Conservation (phyloP, 2,888 invertebrate genomes). For the Spicauda simplicius region DNA sequence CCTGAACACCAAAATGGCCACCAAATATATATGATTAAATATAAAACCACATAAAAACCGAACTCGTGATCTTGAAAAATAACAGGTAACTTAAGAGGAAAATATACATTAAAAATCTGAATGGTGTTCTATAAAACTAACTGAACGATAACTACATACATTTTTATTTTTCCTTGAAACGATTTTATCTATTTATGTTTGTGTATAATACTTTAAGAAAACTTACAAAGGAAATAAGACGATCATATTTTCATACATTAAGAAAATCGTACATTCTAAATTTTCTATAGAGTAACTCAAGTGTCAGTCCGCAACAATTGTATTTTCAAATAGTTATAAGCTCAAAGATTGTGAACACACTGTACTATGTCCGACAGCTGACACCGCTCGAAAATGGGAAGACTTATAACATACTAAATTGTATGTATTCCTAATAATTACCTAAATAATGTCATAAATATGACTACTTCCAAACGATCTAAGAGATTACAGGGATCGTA, state of each 20-base stretch:
- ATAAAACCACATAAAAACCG: neutral
- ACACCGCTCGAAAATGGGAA: slow-evolving; percentile 7
- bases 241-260: neutral
- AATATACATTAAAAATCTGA: neutral
- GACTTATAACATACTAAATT: slow-evolving; percentile 8
- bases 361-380: slow-evolving; percentile 14
- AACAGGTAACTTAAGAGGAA: neutral
- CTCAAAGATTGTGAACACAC: slow-evolving; percentile 23
- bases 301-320: slow-evolving; percentile 17
- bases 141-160: too few relatives aligned
- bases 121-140: neutral
- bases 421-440: too few relatives aligned
- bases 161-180: neutral
- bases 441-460: too few relatives aligned
- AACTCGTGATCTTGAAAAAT: neutral
- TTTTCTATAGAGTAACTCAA: slow-evolving; percentile 16
- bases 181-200: neutral
- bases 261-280: neutral
- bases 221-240: neutral
- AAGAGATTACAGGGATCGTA: too few relatives aligned
- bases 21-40: too few relatives aligned
- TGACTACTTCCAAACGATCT: too few relatives aligned
- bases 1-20: too few relatives aligned
- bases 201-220: too few relatives aligned
- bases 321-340: slow-evolving; percentile 9